Conservation (phyloP, 2,113 vertebrate species). For the Isichthys henryi region DNA sequence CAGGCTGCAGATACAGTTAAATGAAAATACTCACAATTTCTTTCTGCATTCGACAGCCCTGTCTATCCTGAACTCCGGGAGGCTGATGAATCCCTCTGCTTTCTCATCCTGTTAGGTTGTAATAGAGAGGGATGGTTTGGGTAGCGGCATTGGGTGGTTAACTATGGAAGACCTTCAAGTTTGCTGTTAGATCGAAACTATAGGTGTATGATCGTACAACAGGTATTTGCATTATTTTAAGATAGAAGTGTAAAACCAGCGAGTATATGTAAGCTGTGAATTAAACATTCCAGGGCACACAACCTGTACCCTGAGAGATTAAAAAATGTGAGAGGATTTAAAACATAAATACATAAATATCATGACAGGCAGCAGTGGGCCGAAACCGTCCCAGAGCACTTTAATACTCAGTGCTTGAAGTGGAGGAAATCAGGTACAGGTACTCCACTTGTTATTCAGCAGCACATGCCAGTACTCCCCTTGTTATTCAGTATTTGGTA, state of each 20-base stretch:
- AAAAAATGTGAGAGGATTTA: background rate
- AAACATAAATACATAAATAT: background rate
- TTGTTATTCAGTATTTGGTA: no score
- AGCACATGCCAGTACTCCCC: no score
- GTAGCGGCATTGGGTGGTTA: background rate
- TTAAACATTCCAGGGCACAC: background rate
- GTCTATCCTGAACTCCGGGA: constrained; percentile 85
- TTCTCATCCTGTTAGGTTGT: constrained; percentile 70
- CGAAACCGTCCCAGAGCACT: background rate
- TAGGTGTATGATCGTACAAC: background rate
- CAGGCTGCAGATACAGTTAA: background rate
- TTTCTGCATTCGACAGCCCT: constrained; percentile 79
- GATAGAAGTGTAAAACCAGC: background rate
- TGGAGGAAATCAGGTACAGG: background rate
- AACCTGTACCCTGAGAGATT: background rate
- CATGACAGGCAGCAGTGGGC: background rate
- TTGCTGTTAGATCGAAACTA: background rate
- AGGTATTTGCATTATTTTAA: background rate
- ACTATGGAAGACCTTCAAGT: background rate
- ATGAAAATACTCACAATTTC: constrained; percentile 75
- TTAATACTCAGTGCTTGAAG: background rate
- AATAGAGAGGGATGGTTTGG: background rate
- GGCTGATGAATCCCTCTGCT: constrained; percentile 82
- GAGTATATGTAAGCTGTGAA: background rate
- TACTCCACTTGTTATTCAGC: background rate